Evolutionary conservation across 2,797 vertebrate species (phyloP).

Genomic region (Sphenodon punctatus): DNA sequence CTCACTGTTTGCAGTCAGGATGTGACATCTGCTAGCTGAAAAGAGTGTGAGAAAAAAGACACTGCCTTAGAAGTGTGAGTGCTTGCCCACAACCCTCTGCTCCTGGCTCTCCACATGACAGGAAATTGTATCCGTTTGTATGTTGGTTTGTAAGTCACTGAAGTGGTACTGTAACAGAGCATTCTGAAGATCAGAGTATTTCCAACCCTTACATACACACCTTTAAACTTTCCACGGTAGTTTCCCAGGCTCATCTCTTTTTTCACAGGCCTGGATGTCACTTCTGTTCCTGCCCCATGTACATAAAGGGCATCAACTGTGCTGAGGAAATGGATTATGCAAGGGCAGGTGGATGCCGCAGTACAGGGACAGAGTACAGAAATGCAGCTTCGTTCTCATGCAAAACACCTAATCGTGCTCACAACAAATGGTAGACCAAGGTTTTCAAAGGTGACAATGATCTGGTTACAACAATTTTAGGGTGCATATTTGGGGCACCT

Average conservation of each 20-base stretch:
- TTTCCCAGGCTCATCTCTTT: not conserved
- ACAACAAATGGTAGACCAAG: not conserved
- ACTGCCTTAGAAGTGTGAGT: not conserved
- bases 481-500: not conserved
- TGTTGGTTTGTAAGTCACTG: too few relatives aligned
- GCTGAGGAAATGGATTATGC: too few relatives aligned
- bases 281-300: not conserved
- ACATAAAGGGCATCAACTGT: not conserved
- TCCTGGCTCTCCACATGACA: slow-evolving; percentile 9
- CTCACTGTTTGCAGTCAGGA: not conserved
- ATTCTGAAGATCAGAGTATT: not conserved
- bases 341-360: too few relatives aligned
- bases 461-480: too few relatives aligned
- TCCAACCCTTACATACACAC: too few relatives aligned
- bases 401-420: not conserved
- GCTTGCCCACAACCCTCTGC: not conserved
- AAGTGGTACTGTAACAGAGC: not conserved
- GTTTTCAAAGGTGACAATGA: too few relatives aligned
- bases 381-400: not conserved
- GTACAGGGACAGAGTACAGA: not conserved
- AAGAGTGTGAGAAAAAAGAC: not conserved
- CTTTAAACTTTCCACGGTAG: too few relatives aligned
- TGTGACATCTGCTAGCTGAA: not conserved
- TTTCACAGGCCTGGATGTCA: not conserved
- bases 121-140: too few relatives aligned